Conservation (phyloP, 2,113 vertebrate genomes). For the Peromyscus polionotus region DNA sequence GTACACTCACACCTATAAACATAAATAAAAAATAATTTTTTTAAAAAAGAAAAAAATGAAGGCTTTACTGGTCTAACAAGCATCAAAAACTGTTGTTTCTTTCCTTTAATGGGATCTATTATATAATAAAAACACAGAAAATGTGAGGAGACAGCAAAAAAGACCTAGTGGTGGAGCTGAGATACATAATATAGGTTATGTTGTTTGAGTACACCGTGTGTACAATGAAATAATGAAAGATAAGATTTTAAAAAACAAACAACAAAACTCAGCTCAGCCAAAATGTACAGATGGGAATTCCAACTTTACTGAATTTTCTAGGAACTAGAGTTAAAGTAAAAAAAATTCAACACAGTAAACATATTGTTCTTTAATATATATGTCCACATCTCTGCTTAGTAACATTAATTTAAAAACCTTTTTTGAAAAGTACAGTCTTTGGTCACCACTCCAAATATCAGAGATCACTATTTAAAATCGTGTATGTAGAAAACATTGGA, state of each 20-base stretch:
- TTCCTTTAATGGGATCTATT: conserved; percentile 21
- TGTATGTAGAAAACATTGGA: neutral
- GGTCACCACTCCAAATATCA: conserved; percentile 36
- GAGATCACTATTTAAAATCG: neutral
- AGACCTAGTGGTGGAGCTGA: neutral
- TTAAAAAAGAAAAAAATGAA: neutral
- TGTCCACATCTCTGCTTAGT: conserved; percentile 50
- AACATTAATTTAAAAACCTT: neutral
- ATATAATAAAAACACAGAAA: conserved; percentile 56
- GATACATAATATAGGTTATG: conserved; percentile 29
- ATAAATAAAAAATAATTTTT: neutral
- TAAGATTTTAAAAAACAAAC: neutral
- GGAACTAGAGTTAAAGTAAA: conserved; percentile 61
- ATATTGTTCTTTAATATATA: conserved; percentile 13
- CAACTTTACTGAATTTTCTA: conserved; percentile 59
- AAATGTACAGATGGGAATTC: conserved; percentile 42
- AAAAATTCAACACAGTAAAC: neutral
- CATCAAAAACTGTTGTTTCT: neutral
- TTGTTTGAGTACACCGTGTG: neutral
- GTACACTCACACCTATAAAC: neutral
- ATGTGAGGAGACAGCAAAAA: neutral
- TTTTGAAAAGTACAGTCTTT: conserved; percentile 5
- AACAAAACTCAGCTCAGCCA: neutral
- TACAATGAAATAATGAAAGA: conserved; percentile 40
- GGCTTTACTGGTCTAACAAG: conserved; percentile 27